Evolutionary conservation across 2,113 vertebrate genomes (phyloP), one percentile per base, ranked within the genome.

Genomic region (Phylloscopus trochilus): DNA sequence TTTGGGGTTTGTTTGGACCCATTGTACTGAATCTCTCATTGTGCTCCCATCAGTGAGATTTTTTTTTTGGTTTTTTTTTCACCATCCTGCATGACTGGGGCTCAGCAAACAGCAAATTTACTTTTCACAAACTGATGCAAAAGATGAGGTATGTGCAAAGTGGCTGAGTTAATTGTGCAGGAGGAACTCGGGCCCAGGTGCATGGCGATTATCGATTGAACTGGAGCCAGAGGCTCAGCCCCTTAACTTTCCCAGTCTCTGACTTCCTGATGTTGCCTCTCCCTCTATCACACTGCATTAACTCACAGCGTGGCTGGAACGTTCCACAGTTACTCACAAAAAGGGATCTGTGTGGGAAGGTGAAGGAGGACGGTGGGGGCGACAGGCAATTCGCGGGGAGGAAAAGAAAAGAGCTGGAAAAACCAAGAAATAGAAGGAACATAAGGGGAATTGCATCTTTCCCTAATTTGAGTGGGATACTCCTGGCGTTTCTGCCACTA

Each of bases 311-410:
- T 83, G 49, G 85, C 92, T 96, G 95, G 73, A 94, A 83, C 14
- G 5, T 94, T 95, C 88, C 80, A 55, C 73, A 44, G 92, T 60
- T 58, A 30, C 86, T 81, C 91, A 87, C 95, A 87, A 72, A 93
- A 94, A 84, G 76, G 93, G 90, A 94, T 93, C 80, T 95, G 90
- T 92, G 92, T 96, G 87, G 93, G 94, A 94, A 96, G 90, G 92
- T 96, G 93, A 90, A 93, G 94, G 92, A 95, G 96, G 95, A 75
- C 79, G 87, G 78, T 80, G 92, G 92, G 83, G 77, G 86, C 0
- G 41, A 92, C 86, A 73, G 83, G 93, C 86, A 83, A 90, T 96
- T 92, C 95, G 84, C 31, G 62, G 73, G 41, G 47, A 90, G 52
- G 83, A 44, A 88, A 87, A 88, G 76, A 79, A 87, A 83, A 82